Evolutionary conservation across 2,797 vertebrate species (phyloP).

Genomic region (Buphagus erythrorhynchus): DNA sequence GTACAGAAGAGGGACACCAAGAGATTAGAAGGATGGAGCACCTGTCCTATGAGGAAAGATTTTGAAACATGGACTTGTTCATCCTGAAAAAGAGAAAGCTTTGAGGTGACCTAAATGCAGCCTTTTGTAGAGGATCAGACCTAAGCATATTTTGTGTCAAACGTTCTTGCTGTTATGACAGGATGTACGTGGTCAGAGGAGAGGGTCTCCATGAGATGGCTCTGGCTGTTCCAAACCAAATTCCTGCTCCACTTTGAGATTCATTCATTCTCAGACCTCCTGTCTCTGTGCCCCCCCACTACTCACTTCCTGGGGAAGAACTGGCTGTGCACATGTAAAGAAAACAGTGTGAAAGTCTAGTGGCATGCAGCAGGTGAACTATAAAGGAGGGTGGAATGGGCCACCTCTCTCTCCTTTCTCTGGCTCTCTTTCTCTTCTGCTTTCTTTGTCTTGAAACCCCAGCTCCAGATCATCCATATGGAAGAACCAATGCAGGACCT

Average conservation of each 20-base stretch:
- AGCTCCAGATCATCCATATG: not conserved
- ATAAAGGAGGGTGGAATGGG: not conserved
- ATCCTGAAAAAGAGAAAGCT: not conserved
- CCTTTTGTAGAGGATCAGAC: not conserved
- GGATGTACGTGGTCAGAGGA: not conserved
- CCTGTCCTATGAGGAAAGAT: not conserved
- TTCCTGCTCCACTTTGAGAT: not conserved
- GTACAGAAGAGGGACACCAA: not conserved
- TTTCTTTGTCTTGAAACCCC: not conserved
- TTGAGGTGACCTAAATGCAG: not conserved
- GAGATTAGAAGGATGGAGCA: not conserved
- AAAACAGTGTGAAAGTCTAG: not conserved
- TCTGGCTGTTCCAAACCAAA: not conserved
- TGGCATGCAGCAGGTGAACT: not conserved
- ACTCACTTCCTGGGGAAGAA: not conserved
- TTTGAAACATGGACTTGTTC: not conserved
- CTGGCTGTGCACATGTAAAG: not conserved
- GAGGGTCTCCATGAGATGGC: no score
- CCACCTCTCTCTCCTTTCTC: not conserved
- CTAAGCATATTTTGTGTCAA: not conserved
- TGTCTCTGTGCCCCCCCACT: accelerated
- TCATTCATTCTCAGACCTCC: accelerated
- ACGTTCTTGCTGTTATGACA: not conserved
- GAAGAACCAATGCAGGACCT: not conserved
- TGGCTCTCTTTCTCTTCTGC: not conserved